phyloP scores from a whole-genome alignment of 2,888 invertebrate genomes.

The Parnassius orleans region DNA sequence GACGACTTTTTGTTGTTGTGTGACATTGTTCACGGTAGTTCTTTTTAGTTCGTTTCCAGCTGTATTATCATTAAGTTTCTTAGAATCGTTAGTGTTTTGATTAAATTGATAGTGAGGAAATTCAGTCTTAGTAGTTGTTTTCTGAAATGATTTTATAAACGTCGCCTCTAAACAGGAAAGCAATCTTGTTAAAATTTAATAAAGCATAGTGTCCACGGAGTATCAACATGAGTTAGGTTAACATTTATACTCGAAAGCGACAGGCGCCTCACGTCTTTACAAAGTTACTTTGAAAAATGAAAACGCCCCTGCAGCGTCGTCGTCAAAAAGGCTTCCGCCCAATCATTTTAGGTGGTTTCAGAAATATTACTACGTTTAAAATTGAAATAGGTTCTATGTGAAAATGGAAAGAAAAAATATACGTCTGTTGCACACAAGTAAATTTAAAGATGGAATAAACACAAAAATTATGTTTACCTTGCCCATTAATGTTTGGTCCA shows the following conservation, averaged over 20 bases:
- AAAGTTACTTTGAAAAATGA: constrained; percentile 58
- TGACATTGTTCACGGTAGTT: constrained; percentile 7
- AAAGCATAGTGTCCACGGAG: constrained; percentile 31
- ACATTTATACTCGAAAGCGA: constrained; percentile 29
- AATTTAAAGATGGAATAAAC: too few relatives aligned
- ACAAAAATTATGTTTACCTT: too few relatives aligned
- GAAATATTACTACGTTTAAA: constrained; percentile 47
- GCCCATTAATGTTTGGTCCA: too few relatives aligned
- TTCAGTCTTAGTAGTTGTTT: not conserved
- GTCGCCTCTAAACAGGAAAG: constrained; percentile 2
- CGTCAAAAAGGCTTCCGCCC: constrained; percentile 52
- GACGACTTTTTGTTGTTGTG: constrained; percentile 10
- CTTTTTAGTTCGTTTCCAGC: not conserved
- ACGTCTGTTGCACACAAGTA: too few relatives aligned
- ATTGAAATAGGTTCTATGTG: constrained; percentile 31
- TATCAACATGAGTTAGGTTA: constrained; percentile 22
- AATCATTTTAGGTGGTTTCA: constrained; percentile 52
- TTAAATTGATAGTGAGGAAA: constrained; percentile 16
- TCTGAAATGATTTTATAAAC: not conserved
- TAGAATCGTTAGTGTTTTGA: constrained; percentile 10
- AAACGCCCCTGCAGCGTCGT: constrained; percentile 44
- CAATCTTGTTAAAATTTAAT: constrained; percentile 38
- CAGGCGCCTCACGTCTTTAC: constrained; percentile 32
- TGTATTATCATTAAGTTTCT: constrained; percentile 10
- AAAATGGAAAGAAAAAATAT: not conserved